A percentile compares a stretch with the other conserved stretches of the same genome.
These are phyloP conservation scores for Lepidurus packardi DNA, from an alignment of 1,140 invertebrate species.

Conservation along the genomic window DNA sequence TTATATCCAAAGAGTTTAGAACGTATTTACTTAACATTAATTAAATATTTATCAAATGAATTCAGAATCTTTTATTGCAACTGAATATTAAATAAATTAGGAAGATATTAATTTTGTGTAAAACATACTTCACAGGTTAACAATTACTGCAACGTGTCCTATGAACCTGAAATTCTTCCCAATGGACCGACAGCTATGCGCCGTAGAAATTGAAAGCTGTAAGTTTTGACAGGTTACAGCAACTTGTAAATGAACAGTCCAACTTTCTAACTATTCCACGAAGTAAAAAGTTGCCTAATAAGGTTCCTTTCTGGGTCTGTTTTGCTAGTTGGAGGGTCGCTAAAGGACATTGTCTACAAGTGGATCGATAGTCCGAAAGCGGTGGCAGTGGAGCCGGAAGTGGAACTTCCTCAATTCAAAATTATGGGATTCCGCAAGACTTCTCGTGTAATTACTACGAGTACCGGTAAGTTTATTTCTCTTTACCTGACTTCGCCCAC, in stretches of 20 bases:
- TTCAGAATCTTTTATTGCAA: background rate
- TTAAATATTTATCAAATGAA: too few relatives aligned
- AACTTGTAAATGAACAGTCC: background rate
- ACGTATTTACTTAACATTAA: too few relatives aligned
- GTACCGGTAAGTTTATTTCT: constrained; percentile 36
- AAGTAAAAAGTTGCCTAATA: constrained; percentile 2
- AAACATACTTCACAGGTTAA: constrained; percentile 61
- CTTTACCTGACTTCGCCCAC: background rate
- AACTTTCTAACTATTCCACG: background rate
- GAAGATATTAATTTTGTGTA: constrained; percentile 43
- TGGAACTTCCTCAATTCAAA: constrained; percentile 91
- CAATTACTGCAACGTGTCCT: constrained; percentile 93
- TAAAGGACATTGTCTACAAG: constrained; percentile 92
- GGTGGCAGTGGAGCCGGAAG: constrained; percentile 84
- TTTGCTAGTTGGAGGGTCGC: constrained; percentile 88
- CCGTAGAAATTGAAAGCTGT: constrained; percentile 98
- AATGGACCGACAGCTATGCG: constrained; percentile 93
- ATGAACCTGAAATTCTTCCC: constrained; percentile 97
- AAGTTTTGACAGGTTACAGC: constrained; percentile 53
- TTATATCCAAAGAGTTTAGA: background rate
- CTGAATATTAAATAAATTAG: background rate
- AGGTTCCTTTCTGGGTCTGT: constrained; percentile 36
- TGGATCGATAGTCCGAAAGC: constrained; percentile 89
- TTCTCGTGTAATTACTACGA: constrained; percentile 34
- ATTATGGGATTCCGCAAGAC: constrained; percentile 43